Conservation (phyloP, 2,113 vertebrate species). For the Hyperopisus bebe region DNA sequence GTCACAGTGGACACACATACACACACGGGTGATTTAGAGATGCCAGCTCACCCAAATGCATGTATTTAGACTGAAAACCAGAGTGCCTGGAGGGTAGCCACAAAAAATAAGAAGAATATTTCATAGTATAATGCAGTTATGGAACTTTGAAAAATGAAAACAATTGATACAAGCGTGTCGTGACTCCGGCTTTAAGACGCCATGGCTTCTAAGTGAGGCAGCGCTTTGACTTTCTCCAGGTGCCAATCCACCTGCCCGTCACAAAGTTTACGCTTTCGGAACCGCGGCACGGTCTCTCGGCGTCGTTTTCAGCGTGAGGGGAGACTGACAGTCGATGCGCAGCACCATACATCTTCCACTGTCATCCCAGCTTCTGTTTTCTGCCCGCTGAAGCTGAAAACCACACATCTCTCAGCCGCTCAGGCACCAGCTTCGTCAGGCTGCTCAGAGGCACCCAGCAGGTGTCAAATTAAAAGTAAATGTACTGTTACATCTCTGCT, state of each 20-base stretch:
- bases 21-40: background rate
- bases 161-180: background rate
- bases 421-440: background rate
- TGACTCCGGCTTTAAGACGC: background rate
- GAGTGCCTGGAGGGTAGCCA: background rate
- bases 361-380: conserved; percentile 9
- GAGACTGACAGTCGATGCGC: background rate
- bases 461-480: conserved; percentile 11
- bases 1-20: background rate
- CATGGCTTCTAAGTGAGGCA: background rate
- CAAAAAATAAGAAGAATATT: background rate
- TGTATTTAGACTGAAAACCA: background rate
- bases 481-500: background rate
- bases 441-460: background rate
- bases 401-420: background rate
- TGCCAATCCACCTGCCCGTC: conserved; percentile 13
- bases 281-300: background rate
- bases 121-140: background rate
- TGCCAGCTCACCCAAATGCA: background rate
- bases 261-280: background rate
- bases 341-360: background rate
- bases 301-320: background rate
- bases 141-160: background rate
- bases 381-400: conserved; percentile 1
- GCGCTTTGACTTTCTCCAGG: background rate